Base-by-base conservation (phyloP, 2,797 vertebrate genomes). In the Hippocampus kuda region DNA sequence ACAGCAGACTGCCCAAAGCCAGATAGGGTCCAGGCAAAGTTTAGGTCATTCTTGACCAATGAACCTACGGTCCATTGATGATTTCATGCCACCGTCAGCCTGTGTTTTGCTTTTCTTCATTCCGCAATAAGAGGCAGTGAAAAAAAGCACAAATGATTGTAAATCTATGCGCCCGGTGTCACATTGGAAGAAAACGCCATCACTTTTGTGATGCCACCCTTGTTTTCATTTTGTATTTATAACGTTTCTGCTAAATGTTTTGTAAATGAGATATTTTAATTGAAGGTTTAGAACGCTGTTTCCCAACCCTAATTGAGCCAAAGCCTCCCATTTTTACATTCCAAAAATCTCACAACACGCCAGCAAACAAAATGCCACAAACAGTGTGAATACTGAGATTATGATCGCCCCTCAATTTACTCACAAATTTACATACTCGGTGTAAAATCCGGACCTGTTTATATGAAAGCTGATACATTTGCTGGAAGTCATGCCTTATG, bases 1-100 rank as follows among this genome's bases (percentile, higher is more conserved):
- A 82, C 80, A 92, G 90, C 66, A 82, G 87, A 63, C 81, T 88
- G 4, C 81, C 82, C 6, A 89, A 88, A 77, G 86, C 85, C 77
- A 92, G 89, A 76, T 93, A 93, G 81, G 82, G 72, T 68, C 72
- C 6, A 38, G 13, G 67, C 6, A 16, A 13, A 15, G 10, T 4
- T n/a, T 1, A 42, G 11, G 44, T 13, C 38, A 34, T 46, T 63
- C 34, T 34, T 7, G 3, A 54, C 30, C 27, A 3, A 46, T 49
- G 42, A 26, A 72, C 56, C 75, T 49, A 48, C 0, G 67, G 77
- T 84, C 83, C 72, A 69, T 49, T 70, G 48, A 82, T 63, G 49
- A 81, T 85, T 89, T 87, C 80, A 77, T 46, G 67, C 60, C 66
- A 69, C 27, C 51, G 24, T 73, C 71, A 67, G 67, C 75, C 60